Evolutionary conservation across 2,113 vertebrate species (phyloP).

Genomic region (Taxidea taxus): DNA sequence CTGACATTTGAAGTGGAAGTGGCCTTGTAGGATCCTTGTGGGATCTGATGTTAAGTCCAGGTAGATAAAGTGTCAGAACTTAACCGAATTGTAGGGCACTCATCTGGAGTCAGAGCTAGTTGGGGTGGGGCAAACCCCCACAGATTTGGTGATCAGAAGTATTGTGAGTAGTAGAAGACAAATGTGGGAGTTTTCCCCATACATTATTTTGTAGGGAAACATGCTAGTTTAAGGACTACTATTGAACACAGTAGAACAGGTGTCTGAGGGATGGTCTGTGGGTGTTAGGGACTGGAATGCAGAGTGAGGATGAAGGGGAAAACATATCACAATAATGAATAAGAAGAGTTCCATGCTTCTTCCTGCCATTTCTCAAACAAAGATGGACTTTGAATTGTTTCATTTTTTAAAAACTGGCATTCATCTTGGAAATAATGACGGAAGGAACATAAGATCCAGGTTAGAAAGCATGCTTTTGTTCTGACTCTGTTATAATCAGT

Average conservation of each 20-base stretch:
- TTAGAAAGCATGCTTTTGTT: neutral
- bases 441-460: neutral
- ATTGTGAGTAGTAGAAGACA: neutral
- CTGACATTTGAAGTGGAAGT: neutral
- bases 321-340: neutral
- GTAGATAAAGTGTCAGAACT: neutral
- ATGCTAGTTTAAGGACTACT: neutral
- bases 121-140: neutral
- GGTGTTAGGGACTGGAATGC: neutral
- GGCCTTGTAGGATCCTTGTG: neutral
- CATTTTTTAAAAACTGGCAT: neutral
- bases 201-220: neutral
- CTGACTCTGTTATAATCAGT: neutral
- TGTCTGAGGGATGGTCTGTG: neutral
- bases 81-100: neutral
- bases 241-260: neutral
- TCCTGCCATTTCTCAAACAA: neutral
- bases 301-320: neutral
- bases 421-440: neutral
- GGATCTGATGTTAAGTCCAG: neutral
- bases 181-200: neutral
- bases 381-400: neutral
- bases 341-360: neutral
- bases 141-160: neutral
- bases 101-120: neutral